Conservation (phyloP, 2,888 invertebrate genomes). For the Ectemnius cavifrons region DNA sequence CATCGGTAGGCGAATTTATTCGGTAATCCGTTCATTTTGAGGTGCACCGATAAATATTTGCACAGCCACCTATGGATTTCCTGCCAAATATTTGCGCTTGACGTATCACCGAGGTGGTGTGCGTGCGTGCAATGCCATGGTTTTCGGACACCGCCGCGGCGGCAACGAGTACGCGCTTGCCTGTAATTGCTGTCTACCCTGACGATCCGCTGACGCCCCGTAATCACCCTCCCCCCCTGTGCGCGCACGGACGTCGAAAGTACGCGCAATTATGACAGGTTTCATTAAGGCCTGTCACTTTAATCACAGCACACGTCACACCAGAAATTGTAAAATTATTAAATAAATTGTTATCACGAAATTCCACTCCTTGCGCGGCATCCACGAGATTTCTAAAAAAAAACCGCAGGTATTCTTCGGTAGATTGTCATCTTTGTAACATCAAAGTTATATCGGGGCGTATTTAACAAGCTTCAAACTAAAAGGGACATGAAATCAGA, state of each 20-base stretch:
- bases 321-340: no score
- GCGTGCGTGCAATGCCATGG: constrained; percentile 10
- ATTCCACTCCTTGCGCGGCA: no score
- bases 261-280: neutral
- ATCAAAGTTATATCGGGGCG: no score
- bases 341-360: no score
- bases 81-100: constrained; percentile 60
- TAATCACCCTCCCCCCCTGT: constrained; percentile 29
- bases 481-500: no score
- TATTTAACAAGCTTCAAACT: no score
- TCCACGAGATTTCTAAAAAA: no score
- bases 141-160: constrained; percentile 39
- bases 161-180: constrained; percentile 16
- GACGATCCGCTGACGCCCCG: constrained; percentile 32
- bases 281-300: neutral
- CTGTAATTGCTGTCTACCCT: constrained; percentile 52
- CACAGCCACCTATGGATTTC: constrained; percentile 49
- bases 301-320: no score
- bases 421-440: no score
- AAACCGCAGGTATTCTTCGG: no score
- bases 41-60: constrained; percentile 55
- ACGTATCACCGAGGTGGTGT: constrained; percentile 37
- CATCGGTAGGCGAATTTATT: constrained; percentile 27
- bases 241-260: neutral
- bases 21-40: constrained; percentile 50